Percentiles rank a stretch among this genome's conserved stretches.
phyloP scores from a whole-genome alignment of 2,797 vertebrate species.

The Arrhamphus sclerolepis region DNA sequence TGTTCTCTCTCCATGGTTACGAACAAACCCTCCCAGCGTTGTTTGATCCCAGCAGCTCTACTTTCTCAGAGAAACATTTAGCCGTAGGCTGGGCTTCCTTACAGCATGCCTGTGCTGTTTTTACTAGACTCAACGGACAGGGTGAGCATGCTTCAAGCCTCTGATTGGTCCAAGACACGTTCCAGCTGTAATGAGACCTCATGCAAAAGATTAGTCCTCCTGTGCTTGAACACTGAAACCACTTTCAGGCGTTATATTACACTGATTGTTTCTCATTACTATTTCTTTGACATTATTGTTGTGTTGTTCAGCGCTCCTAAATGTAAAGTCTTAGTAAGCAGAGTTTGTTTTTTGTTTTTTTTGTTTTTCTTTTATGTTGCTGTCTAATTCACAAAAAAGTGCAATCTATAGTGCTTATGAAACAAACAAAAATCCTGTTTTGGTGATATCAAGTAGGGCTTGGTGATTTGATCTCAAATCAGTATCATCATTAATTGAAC shows the following conservation, averaged over 20 bases:
- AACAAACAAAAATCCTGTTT: too few species aligned
- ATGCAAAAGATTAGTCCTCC: background rate
- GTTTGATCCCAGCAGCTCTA: constrained; percentile 61
- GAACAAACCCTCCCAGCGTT: constrained; percentile 60
- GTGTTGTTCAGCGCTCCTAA: background rate
- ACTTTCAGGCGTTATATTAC: background rate
- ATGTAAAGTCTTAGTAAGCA: background rate
- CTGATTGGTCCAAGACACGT: constrained; percentile 38
- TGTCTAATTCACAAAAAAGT: too few species aligned
- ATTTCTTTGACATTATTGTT: background rate
- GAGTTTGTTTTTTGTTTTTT: too few species aligned
- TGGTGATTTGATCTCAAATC: too few species aligned
- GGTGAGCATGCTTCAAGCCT: constrained; percentile 29
- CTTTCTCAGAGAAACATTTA: constrained; percentile 46
- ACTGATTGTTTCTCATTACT: background rate
- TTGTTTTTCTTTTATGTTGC: too few species aligned
- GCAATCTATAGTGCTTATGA: too few species aligned
- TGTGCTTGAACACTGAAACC: constrained; percentile 1
- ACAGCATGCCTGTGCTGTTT: constrained; percentile 36
- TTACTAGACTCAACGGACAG: constrained; percentile 25
- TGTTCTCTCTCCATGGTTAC: constrained; percentile 74
- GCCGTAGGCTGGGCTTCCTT: constrained; percentile 33
- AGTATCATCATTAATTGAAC: too few species aligned
- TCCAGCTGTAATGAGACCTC: constrained; percentile 16
- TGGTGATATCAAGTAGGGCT: too few species aligned